Conservation (phyloP, 2,888 invertebrate species). For the Eupeodes luniger region DNA sequence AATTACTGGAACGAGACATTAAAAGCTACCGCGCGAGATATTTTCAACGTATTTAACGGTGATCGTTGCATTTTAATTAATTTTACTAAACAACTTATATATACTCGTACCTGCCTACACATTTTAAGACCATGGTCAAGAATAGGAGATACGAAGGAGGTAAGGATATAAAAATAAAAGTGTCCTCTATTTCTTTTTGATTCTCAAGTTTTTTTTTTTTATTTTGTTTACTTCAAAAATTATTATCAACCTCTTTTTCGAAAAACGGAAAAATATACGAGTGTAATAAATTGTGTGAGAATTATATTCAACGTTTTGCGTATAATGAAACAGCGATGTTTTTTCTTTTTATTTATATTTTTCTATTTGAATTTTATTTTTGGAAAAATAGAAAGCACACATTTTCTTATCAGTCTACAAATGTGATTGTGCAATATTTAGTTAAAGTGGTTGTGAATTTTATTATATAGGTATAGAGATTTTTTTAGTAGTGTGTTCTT, state of each 20-base stretch:
- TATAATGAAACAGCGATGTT: neutral
- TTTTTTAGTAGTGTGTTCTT: neutral
- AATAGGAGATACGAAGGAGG: slow-evolving; percentile 73
- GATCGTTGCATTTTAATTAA: slow-evolving; percentile 15
- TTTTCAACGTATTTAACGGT: slow-evolving; percentile 12
- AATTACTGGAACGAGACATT: slow-evolving; percentile 51
- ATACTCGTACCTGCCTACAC: neutral
- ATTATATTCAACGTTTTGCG: neutral
- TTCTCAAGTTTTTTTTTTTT: slow-evolving; percentile 2
- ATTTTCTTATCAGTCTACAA: slow-evolving; percentile 35
- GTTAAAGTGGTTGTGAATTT: slow-evolving; percentile 9
- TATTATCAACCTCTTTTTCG: slow-evolving; percentile 42
- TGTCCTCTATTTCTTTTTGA: neutral
- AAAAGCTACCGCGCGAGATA: slow-evolving; percentile 35
- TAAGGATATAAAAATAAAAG: slow-evolving; percentile 37
- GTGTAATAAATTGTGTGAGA: slow-evolving; percentile 47
- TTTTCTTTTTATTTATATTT: neutral
- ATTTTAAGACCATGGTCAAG: slow-evolving; percentile 59
- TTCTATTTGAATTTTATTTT: slow-evolving; percentile 41
- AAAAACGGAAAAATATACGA: neutral
- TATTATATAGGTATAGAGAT: neutral
- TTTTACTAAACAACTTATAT: neutral
- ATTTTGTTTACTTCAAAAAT: slow-evolving; percentile 36
- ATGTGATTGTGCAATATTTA: slow-evolving; percentile 26
- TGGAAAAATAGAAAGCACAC: slow-evolving; percentile 41